Conservation (phyloP, 2,797 vertebrate species). For the Clarias platycephalus region DNA sequence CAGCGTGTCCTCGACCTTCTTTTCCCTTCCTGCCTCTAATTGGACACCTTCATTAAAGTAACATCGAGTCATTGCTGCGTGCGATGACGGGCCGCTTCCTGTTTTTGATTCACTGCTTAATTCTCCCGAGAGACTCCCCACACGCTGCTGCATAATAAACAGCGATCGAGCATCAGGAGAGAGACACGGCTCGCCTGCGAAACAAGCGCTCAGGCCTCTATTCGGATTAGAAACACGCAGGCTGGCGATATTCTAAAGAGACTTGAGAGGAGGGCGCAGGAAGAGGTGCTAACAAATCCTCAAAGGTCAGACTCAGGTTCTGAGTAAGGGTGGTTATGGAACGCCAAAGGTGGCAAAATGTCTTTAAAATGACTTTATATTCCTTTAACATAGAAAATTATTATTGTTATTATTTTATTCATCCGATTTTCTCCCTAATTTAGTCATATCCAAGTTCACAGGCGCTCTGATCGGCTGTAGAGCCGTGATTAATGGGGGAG, state of each 20-base stretch:
- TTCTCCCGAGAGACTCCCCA: constrained; percentile 20
- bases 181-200: constrained; percentile 30
- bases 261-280: constrained; percentile 1
- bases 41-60: constrained; percentile 39
- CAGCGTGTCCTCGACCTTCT: constrained; percentile 7
- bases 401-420: too few species aligned
- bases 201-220: constrained; percentile 28
- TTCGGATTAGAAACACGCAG: constrained; percentile 8
- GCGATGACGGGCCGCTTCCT: constrained; percentile 43
- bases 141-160: constrained; percentile 21
- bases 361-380: too few species aligned
- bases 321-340: not conserved
- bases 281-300: constrained; percentile 16
- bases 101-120: constrained; percentile 48
- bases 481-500: too few species aligned
- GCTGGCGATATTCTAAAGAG: constrained; percentile 14
- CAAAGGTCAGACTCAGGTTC: not conserved
- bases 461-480: too few species aligned
- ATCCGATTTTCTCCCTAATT: too few species aligned
- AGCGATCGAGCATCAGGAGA: constrained; percentile 4
- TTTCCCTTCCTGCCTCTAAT: constrained; percentile 39
- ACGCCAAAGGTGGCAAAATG: not conserved
- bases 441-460: too few species aligned
- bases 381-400: too few species aligned
- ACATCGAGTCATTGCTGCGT: constrained; percentile 24